Evolutionary conservation across 2,797 vertebrate species (phyloP), one percentile per base, ranked within the genome.

Genomic region (Spinus olivaceus): DNA sequence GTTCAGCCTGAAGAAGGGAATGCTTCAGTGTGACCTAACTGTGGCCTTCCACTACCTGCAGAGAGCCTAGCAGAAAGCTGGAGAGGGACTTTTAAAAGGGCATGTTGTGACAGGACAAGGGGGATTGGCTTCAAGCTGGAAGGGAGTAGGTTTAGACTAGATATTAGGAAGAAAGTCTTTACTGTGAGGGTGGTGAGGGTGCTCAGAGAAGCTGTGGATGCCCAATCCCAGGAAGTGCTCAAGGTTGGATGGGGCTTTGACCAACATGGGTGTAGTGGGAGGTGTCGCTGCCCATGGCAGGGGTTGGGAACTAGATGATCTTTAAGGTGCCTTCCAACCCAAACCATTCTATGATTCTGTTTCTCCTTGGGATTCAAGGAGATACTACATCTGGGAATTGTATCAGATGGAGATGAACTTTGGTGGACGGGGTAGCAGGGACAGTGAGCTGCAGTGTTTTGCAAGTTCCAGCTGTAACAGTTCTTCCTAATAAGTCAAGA

Each of bases 1-100:
- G 27, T 28, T 42, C 27, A 61, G 19, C 13, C 35, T 69, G 49
- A 19, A 69, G n/a, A 76, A 63, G 24, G 70, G n/a, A 57, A 64
- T 0, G 2, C 28, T 64, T 70, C 57, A 77, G 50, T 0, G 0
- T 70, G 14, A 64, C 50, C 24, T 57, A 64, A 27, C 4, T 82
- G 50, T 46, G 50, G n/a, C 57, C 50, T 71, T 51, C 18, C 37
- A 37, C 21, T 33, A 33, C 6, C 50, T 32, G 37, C 30, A 64
- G 28, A 49, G 56, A 70, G 50, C 24, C 64, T 30, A 50, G 4
- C 33, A 57, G 37, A 76, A 56, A 44, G n/a, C 10, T 69, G 23
- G 32, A 70, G n/a, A 77, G 24, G 24, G 21, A 25, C 42, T 30
- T 57, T 27, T 14, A 25, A 21, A 57, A 64, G 17, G 37, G 10